phyloP scores from a whole-genome alignment of 2,113 vertebrate genomes.

The Pipa parva region DNA sequence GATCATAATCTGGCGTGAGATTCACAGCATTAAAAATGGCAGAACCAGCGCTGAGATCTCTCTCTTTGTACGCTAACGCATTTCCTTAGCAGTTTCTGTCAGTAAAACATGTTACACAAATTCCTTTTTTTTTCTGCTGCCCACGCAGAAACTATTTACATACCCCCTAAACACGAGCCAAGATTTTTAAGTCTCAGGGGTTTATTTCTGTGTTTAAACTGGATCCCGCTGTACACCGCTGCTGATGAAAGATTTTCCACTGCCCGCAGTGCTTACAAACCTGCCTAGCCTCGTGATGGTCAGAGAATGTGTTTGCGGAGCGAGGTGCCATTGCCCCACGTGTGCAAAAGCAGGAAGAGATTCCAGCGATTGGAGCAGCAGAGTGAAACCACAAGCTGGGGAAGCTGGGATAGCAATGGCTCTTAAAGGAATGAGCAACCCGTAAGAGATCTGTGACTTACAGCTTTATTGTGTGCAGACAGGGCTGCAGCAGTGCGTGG shows the following conservation, averaged over 20 bases:
- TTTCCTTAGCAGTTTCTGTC: too few relatives aligned
- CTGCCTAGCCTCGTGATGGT: not conserved
- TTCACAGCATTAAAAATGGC: too few relatives aligned
- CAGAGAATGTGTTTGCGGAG: not conserved
- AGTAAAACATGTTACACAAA: too few relatives aligned
- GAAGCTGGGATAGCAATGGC: not conserved
- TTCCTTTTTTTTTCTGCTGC: too few relatives aligned
- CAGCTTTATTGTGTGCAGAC: too few relatives aligned
- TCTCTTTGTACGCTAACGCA: too few relatives aligned
- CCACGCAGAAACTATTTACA: too few relatives aligned
- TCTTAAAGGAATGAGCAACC: not conserved
- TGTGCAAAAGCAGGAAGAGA: slow-evolving; percentile 27
- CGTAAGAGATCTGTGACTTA: not conserved
- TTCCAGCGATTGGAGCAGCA: slow-evolving; percentile 5
- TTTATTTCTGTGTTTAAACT: not conserved
- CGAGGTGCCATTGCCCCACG: not conserved
- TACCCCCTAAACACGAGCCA: not conserved
- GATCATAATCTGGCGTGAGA: too few relatives aligned
- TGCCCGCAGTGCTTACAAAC: not conserved
- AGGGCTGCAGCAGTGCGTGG: too few relatives aligned
- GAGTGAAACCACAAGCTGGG: not conserved
- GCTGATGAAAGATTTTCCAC: not conserved
- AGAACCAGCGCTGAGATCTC: too few relatives aligned
- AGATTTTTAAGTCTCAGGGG: not conserved
- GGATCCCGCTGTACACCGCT: not conserved